A percentile compares a stretch with the other conserved stretches of the same genome.
Conservation (phyloP, 2,113 vertebrate species). For the Myodes glareolus region DNA sequence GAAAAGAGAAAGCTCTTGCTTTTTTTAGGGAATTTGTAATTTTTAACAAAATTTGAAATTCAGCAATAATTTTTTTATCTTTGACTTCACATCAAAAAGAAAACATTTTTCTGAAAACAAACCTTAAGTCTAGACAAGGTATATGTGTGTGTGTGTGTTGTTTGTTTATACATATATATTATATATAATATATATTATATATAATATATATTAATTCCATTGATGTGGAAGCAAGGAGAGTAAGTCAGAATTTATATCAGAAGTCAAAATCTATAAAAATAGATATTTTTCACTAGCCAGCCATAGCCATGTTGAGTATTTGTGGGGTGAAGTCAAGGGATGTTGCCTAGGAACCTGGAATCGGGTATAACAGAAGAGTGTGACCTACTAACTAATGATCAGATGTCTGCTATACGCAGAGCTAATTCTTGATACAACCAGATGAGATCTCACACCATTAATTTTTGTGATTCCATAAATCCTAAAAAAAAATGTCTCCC, state of each 20-base stretch:
- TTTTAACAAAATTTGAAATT: slow-evolving; percentile 36
- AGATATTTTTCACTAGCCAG: not conserved
- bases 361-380: not conserved
- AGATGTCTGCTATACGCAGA: slow-evolving; percentile 4
- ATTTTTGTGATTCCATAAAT: not conserved
- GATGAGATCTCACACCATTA: not conserved
- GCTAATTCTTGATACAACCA: not conserved
- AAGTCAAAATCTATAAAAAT: slow-evolving; percentile 9
- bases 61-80: not conserved
- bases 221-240: slow-evolving; percentile 24
- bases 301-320: not conserved
- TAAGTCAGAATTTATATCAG: slow-evolving; percentile 24
- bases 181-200: not conserved
- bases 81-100: slow-evolving; percentile 37
- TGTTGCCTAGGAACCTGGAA: not conserved
- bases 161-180: not conserved
- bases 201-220: not conserved
- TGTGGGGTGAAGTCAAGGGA: not conserved
- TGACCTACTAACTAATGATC: not conserved
- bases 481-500: not conserved
- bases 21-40: not conserved
- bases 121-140: not conserved
- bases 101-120: not conserved
- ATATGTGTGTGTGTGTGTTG: no score
- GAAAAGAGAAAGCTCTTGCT: not conserved